A percentile compares a stretch with the other conserved stretches of the same genome.
phyloP scores from a whole-genome alignment of 2,888 invertebrate species.

The Unio pictorum region DNA sequence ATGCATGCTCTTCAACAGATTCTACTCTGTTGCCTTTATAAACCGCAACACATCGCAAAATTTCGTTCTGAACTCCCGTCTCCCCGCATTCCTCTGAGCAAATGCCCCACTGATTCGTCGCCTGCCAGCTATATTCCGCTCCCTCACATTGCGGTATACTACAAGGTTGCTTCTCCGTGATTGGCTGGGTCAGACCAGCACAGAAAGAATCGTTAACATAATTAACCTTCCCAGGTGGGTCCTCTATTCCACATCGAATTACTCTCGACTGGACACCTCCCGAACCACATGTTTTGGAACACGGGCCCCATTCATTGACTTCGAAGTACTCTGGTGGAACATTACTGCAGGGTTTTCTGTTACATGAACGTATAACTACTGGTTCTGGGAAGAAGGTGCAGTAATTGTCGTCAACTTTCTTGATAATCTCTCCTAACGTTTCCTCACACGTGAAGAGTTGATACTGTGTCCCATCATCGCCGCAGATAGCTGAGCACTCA shows the following conservation, averaged over 20 bases:
- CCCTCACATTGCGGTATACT: slow-evolving; percentile 26
- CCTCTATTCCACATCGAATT: slow-evolving; percentile 25
- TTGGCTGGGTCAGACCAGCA: not conserved
- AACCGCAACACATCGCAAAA: slow-evolving; percentile 25
- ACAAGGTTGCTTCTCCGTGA: slow-evolving; percentile 11
- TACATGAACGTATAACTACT: slow-evolving; percentile 26
- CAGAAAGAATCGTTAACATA: not conserved
- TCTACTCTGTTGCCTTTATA: slow-evolving; percentile 9
- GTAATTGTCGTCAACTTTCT: slow-evolving; percentile 6
- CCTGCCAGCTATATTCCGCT: slow-evolving; percentile 40
- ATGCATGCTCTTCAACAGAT: slow-evolving; percentile 20
- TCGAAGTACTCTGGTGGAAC: slow-evolving; percentile 41
- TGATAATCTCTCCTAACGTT: slow-evolving; percentile 1
- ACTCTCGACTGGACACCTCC: slow-evolving; percentile 29
- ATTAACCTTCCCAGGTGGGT: slow-evolving; percentile 11
- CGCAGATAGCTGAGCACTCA: slow-evolving; percentile 49
- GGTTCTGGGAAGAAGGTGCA: slow-evolving; percentile 27
- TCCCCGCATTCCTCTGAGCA: slow-evolving; percentile 44
- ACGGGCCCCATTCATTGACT: slow-evolving; percentile 45
- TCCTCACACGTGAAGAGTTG: slow-evolving; percentile 32
- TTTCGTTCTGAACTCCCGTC: slow-evolving; percentile 27
- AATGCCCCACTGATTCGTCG: slow-evolving; percentile 43
- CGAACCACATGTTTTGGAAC: slow-evolving; percentile 39
- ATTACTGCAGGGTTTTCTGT: slow-evolving; percentile 22
- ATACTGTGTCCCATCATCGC: slow-evolving; percentile 33